A percentile compares a stretch with the other conserved stretches of the same genome.
phyloP scores from a whole-genome alignment of 2,888 invertebrate species.

The Nomada ferruginata region DNA sequence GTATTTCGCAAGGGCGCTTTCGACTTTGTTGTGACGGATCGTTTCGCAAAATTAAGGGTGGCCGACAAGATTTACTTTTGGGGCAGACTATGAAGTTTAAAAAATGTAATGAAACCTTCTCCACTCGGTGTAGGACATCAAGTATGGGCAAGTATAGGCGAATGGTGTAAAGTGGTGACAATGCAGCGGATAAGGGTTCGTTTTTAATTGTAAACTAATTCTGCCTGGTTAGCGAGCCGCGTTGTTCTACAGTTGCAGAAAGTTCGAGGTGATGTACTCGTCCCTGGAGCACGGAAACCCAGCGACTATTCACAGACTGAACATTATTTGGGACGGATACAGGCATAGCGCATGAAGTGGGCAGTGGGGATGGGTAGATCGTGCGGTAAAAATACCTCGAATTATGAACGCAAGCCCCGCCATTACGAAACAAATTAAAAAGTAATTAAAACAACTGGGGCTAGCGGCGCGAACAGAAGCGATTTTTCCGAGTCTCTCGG shows the following conservation, averaged over 20 bases:
- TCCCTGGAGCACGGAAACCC: slow-evolving; percentile 73
- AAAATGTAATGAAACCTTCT: slow-evolving; percentile 37
- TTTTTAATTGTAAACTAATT: slow-evolving; percentile 80
- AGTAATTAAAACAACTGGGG: slow-evolving; percentile 80
- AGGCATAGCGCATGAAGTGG: slow-evolving; percentile 58
- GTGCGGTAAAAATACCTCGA: slow-evolving; percentile 73
- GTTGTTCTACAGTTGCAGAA: slow-evolving; percentile 66
- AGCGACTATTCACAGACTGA: slow-evolving; percentile 67
- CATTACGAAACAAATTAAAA: slow-evolving; percentile 81
- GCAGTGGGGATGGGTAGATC: slow-evolving; percentile 54
- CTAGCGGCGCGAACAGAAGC: slow-evolving; percentile 32
- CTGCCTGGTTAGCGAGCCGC: slow-evolving; percentile 67
- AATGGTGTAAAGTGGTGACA: slow-evolving; percentile 39
- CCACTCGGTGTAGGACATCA: not conserved
- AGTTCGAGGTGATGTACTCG: slow-evolving; percentile 78
- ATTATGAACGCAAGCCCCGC: slow-evolving; percentile 77
- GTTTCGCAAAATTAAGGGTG: no score
- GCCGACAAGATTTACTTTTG: no score
- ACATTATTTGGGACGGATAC: slow-evolving; percentile 63
- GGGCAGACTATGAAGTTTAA: not conserved
- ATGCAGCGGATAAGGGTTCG: slow-evolving; percentile 58
- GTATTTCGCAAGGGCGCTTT: no score
- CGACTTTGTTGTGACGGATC: no score
- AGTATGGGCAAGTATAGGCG: slow-evolving; percentile 40
- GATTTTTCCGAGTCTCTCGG: slow-evolving; percentile 49